These are phyloP conservation scores for Drosophila differens DNA, from an alignment of 2,888 invertebrate species.

Conservation along the genomic window DNA sequence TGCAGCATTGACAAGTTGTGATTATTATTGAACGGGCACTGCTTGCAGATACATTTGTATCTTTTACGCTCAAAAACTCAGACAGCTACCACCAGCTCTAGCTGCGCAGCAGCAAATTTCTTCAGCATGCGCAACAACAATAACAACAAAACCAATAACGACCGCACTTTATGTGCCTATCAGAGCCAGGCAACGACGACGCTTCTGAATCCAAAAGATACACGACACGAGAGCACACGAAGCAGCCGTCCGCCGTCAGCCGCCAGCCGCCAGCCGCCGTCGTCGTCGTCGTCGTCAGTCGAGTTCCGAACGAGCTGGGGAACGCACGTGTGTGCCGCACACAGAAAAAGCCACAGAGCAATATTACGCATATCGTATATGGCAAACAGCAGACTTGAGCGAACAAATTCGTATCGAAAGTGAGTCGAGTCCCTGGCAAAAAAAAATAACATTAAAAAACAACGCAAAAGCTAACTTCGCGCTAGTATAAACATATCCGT, in stretches of 20 bases:
- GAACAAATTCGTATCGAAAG: conserved; percentile 13
- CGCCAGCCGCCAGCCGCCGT: not conserved
- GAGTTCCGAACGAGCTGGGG: conserved; percentile 81
- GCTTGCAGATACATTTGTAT: conserved; percentile 59
- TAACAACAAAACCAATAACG: conserved; percentile 37
- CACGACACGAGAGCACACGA: conserved; percentile 48
- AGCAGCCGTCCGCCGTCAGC: conserved; percentile 24
- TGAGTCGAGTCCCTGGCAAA: conserved; percentile 13
- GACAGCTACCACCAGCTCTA: conserved; percentile 51
- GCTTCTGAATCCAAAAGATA: conserved; percentile 36
- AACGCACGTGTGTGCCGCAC: conserved; percentile 75
- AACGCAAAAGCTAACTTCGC: not conserved
- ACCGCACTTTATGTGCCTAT: conserved; percentile 62
- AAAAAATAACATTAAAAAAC: not conserved
- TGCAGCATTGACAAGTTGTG: conserved; percentile 66
- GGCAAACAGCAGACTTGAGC: not conserved
- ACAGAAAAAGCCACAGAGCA: conserved; percentile 12
- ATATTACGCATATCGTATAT: not conserved
- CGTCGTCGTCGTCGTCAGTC: conserved; percentile 58
- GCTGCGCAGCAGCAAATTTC: conserved; percentile 61
- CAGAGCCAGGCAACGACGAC: conserved; percentile 61
- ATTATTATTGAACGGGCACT: conserved; percentile 60
- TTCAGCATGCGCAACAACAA: conserved; percentile 55
- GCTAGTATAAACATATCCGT: conserved; percentile 11
- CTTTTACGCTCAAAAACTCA: conserved; percentile 47